These are phyloP conservation scores for Apamea sordens DNA, from an alignment of 2,888 invertebrate genomes.

Conservation along the genomic window DNA sequence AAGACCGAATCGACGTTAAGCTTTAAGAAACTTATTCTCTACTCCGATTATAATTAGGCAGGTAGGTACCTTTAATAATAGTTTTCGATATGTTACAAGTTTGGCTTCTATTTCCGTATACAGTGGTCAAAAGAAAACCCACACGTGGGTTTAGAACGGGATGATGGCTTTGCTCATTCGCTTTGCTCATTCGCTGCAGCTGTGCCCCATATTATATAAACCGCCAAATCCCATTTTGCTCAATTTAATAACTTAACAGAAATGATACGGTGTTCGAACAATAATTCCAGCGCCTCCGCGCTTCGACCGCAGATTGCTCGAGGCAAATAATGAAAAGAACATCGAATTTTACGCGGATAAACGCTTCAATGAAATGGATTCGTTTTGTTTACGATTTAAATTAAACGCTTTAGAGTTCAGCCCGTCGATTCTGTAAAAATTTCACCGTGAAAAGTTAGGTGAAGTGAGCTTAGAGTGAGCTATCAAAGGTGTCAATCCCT, in stretches of 20 bases:
- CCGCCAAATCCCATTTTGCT: constrained; percentile 5
- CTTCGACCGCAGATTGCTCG: neutral
- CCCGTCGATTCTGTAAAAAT: too few relatives aligned
- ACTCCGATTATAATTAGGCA: neutral
- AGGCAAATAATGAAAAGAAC: constrained; percentile 24
- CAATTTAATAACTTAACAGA: constrained; percentile 35
- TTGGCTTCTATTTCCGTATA: neutral
- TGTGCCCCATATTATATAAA: constrained; percentile 14
- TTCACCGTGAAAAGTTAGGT: too few relatives aligned
- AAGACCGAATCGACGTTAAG: neutral
- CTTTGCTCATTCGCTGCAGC: constrained; percentile 25
- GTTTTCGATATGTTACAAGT: neutral
- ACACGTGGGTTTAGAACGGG: neutral
- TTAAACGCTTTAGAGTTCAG: neutral
- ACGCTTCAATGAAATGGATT: constrained; percentile 48
- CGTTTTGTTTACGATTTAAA: constrained; percentile 20
- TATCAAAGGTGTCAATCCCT: too few relatives aligned
- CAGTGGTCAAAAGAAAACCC: neutral
- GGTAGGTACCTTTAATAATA: neutral
- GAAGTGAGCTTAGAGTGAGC: too few relatives aligned
- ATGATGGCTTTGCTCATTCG: neutral
- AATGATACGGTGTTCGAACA: constrained; percentile 41
- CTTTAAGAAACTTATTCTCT: neutral
- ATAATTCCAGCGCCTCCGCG: constrained; percentile 19
- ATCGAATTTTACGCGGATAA: constrained; percentile 44